phyloP scores from a whole-genome alignment of 2,888 invertebrate species.

The Caenorhabditis sp. region DNA sequence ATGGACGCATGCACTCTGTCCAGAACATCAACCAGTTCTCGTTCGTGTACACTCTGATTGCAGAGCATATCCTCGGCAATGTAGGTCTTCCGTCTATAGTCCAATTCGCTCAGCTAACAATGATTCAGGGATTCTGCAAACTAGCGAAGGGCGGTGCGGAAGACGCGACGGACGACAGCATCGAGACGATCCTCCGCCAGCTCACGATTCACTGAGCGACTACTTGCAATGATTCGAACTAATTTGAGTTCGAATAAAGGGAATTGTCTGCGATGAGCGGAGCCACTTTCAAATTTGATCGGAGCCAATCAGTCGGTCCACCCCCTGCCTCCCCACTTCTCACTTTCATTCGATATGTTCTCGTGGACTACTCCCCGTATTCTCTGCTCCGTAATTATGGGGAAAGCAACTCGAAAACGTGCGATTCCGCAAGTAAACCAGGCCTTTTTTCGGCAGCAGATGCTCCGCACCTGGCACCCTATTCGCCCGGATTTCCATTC shows the following conservation, averaged over 20 bases:
- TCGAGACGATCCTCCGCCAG: constrained; percentile 12
- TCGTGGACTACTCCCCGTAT: neutral
- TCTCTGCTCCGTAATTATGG: neutral
- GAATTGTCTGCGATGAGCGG: neutral
- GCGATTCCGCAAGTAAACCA: neutral
- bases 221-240: constrained; percentile 13
- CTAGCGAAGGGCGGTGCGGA: constrained; percentile 1
- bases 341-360: neutral
- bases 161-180: constrained; percentile 18
- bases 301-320: neutral
- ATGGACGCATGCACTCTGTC: constrained; percentile 59
- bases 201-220: constrained; percentile 21
- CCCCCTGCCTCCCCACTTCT: neutral
- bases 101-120: neutral
- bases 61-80: constrained; percentile 58
- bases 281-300: constrained; percentile 16
- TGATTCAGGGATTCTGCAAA: constrained; percentile 20
- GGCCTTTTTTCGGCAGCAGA: neutral
- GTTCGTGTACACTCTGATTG: constrained; percentile 49
- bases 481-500: neutral
- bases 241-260: constrained; percentile 29
- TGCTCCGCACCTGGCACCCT: neutral
- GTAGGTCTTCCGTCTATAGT: constrained; percentile 10
- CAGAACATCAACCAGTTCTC: constrained; percentile 53
- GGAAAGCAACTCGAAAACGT: neutral